Conservation (phyloP, 1,140 invertebrate species). For the Oedothorax gibbosus region DNA sequence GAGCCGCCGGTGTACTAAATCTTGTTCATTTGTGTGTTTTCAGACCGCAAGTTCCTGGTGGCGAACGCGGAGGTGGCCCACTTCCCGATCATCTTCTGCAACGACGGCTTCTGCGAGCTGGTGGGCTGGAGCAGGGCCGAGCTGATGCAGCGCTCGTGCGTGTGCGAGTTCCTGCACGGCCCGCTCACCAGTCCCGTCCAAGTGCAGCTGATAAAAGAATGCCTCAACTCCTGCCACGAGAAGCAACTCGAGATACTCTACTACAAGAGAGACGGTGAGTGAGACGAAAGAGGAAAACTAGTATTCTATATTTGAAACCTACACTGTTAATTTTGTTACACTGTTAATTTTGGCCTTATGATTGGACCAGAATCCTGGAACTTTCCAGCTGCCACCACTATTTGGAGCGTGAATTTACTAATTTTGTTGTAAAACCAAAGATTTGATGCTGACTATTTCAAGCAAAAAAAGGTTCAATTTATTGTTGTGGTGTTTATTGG, state of each 20-base stretch:
- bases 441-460: no score
- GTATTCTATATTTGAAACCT: no score
- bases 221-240: conserved; percentile 80
- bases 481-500: no score
- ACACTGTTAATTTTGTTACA: no score
- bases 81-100: conserved; percentile 87
- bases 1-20: no score
- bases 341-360: no score
- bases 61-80: conserved; percentile 82
- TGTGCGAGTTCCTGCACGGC: conserved; percentile 84
- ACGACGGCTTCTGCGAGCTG: conserved; percentile 85
- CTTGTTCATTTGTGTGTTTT: background rate
- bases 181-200: conserved; percentile 80
- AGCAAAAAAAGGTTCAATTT: no score
- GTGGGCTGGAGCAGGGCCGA: conserved; percentile 80
- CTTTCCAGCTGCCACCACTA: no score
- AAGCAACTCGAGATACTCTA: conserved; percentile 85
- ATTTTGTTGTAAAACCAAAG: no score
- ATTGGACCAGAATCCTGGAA: no score
- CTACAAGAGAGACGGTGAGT: conserved; percentile 84
- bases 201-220: conserved; percentile 78
- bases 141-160: conserved; percentile 82
- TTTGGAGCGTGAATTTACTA: no score
- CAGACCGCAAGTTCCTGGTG: conserved; percentile 88
- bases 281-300: no score